phyloP scores from a whole-genome alignment of 2,113 vertebrate species.

The Tupaia chinensis region DNA sequence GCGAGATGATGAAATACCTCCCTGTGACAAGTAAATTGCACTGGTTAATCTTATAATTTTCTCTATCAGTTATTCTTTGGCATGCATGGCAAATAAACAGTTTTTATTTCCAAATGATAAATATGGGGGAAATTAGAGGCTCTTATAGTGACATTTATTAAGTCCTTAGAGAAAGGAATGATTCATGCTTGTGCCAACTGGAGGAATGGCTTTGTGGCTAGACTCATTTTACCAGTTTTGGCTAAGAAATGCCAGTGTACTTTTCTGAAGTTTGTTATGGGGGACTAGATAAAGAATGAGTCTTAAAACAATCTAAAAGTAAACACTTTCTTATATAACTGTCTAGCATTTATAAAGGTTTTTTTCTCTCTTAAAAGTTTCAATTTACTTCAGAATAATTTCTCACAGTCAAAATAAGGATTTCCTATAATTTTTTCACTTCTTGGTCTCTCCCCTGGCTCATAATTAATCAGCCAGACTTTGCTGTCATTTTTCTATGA shows the following conservation, averaged over 20 bases:
- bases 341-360: neutral
- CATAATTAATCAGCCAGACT: neutral
- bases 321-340: neutral
- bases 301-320: neutral
- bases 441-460: neutral
- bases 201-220: constrained; percentile 42
- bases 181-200: neutral
- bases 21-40: constrained; percentile 53
- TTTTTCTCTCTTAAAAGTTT: constrained; percentile 31
- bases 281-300: neutral
- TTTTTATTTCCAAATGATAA: constrained; percentile 64
- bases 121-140: constrained; percentile 6
- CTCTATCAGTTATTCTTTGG: constrained; percentile 21
- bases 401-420: neutral
- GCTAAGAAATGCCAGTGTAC: neutral
- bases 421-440: neutral
- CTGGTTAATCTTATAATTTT: constrained; percentile 59
- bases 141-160: constrained; percentile 53
- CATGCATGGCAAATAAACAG: constrained; percentile 25
- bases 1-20: neutral
- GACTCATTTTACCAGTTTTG: neutral
- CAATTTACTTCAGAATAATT: neutral
- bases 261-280: neutral
- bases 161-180: constrained; percentile 56
- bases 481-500: neutral